Evolutionary conservation across 2,797 vertebrate species (phyloP), one percentile per base, ranked within the genome.

Genomic region (Brotula barbata): DNA sequence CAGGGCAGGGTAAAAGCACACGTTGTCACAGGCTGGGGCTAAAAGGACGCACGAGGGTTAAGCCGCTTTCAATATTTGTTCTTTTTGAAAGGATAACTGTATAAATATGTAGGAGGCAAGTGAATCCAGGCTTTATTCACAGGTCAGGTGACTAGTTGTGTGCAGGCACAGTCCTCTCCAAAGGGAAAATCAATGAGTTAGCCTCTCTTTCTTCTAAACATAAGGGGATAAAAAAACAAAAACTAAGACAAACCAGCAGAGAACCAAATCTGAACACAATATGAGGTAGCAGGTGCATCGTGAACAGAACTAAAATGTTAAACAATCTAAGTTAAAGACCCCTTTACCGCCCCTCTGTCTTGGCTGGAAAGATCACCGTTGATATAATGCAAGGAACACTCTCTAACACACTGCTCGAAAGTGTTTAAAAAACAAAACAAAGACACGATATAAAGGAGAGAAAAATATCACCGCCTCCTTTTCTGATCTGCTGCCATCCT

Each of bases 61-160:
- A 89, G 85, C 85, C 77, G 78, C 75, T 75, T 83, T 88, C 76
- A 83, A 84, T 82, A 81, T 83, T 85, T 65, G 69, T 77, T 80
- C 68, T 74, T 80, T 67, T 69, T 68, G 41, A 81, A 83, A 86
- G 69, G 74, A 81, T 73, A 68, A 66, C 71, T 72, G 54, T 68
- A 85, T 89, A 84, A 87, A 88, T 89, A 88, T 87, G 82, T 47
- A 85, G 69, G 31, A 83, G 73, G 20, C 48, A 48, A 50, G 19
- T 67, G 65, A 79, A 83, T 78, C 75, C 61, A 43, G 63, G 46
- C 60, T 78, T 53, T 73, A 68, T 80, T 81, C 71, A 82, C 71
- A 80, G 80, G 78, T 79, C 69, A 73, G 56, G 54, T 70, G 46
- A 64, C 37, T 54, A 39, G 44, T 25, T 56, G 34, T 41, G 51